Evolutionary conservation across 2,113 vertebrate genomes (phyloP).

Genomic region (Zonotrichia leucophrys): DNA sequence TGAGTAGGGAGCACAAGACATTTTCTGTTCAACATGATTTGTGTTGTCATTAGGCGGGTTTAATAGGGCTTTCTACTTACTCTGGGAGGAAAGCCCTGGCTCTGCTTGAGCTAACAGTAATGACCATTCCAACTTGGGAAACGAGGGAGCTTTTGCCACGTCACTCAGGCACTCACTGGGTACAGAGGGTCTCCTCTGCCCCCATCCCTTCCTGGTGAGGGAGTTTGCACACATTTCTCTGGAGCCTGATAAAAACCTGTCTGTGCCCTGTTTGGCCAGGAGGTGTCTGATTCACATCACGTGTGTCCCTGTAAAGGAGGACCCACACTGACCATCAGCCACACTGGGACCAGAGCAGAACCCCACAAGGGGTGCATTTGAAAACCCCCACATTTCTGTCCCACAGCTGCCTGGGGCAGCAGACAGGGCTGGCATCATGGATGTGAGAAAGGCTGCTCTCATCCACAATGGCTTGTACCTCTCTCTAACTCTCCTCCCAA

Average conservation of each 20-base stretch:
- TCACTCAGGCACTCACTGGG: neutral
- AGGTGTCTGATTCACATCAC: accelerated
- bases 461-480: neutral
- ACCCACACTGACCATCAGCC: accelerated
- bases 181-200: neutral
- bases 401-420: neutral
- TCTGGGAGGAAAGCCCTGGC: neutral
- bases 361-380: neutral
- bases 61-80: slow-evolving; percentile 4
- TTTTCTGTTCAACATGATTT: slow-evolving; percentile 28
- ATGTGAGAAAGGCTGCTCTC: neutral
- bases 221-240: accelerated
- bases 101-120: neutral
- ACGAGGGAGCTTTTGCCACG: neutral
- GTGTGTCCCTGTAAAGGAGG: neutral
- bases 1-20: neutral
- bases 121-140: neutral
- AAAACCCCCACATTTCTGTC: neutral
- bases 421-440: neutral
- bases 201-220: accelerated
- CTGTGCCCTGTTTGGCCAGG: neutral
- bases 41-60: slow-evolving; percentile 30
- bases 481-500: neutral
- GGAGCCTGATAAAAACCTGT: neutral
- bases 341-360: neutral